Evolutionary conservation across 2,797 vertebrate species (phyloP), one percentile per base, ranked within the genome.

Genomic region (Jordanella pulchra): DNA sequence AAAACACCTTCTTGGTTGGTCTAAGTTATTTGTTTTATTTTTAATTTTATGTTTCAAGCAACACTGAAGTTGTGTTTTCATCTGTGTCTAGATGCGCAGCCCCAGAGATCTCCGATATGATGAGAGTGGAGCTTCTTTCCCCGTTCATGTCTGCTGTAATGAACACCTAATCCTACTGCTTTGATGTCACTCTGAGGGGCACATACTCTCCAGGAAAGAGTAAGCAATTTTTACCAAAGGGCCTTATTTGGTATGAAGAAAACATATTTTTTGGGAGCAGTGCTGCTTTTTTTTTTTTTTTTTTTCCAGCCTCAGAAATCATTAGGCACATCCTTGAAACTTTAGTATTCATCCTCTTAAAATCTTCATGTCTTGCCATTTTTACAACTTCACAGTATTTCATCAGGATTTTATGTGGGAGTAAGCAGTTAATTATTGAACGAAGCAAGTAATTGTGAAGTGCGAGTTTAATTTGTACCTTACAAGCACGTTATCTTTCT

Each of bases 111-210:
- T 15, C 32, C 4, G 17, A 28, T 23, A 50, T 54, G 51, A 71
- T 71, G 53, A 48, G 48, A 45, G 27, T 1, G 64, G 7, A 64
- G 65, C 61, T 47, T 18, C 54, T 35, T n/a, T 53, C 28, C 71
- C 48, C 39, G 51, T 69, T 76, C 35, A 39, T 39, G 67, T 71
- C 2, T 14, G 14, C 3, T 23, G 60, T 72, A 77, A 82, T 87
- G 79, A 72, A 60, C 70, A 67, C 48, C 72, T 82, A 81, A 83
- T 84, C 75, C 82, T 28, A 44, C 67, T 60, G 82, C 76, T 82
- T 79, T 86, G 77, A 83, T 82, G 75, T 77, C 64, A 65, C 73
- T 35, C 70, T 27, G 63, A 77, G 54, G 71, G 69, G 55, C 27
- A 27, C 44, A 32, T 69, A 72, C 63, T 72, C 64, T 78, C 63